Evolutionary conservation across 2,888 invertebrate genomes (phyloP).

Genomic region (Hemaris fuciformis): DNA sequence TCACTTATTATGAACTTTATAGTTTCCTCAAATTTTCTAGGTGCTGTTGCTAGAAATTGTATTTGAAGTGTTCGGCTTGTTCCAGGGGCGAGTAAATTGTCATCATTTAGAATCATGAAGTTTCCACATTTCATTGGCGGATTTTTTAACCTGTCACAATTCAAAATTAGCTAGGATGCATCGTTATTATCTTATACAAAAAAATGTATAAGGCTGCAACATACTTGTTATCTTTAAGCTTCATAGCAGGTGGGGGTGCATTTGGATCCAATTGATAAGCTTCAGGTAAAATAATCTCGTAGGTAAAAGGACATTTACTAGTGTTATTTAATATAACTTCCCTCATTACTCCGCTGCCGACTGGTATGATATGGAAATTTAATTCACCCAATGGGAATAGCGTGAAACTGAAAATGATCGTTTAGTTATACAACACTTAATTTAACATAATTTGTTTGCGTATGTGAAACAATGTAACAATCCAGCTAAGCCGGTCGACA

Average conservation of each 20-base stretch:
- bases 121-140: constrained; percentile 70
- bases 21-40: constrained; percentile 64
- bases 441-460: too few species aligned
- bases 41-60: constrained; percentile 60
- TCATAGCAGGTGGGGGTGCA: constrained; percentile 25
- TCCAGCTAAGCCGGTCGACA: too few species aligned
- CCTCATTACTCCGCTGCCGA: constrained; percentile 75
- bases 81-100: constrained; percentile 70
- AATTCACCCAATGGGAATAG: constrained; percentile 81
- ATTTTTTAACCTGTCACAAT: constrained; percentile 59
- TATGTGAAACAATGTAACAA: too few species aligned
- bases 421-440: too few species aligned
- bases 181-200: neutral
- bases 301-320: constrained; percentile 82
- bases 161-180: neutral
- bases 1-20: constrained; percentile 71
- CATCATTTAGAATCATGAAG: constrained; percentile 68
- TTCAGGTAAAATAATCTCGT: constrained; percentile 62
- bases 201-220: constrained; percentile 8
- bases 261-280: constrained; percentile 46
- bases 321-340: constrained; percentile 81
- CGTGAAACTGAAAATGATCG: constrained; percentile 78
- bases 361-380: constrained; percentile 81
- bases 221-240: constrained; percentile 60
- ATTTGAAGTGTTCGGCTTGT: constrained; percentile 67